A percentile compares a stretch with the other conserved stretches of the same genome.
These are phyloP conservation scores for Pongo pygmaeus DNA, from an alignment of 2,113 vertebrate genomes.

Conservation along the genomic window DNA sequence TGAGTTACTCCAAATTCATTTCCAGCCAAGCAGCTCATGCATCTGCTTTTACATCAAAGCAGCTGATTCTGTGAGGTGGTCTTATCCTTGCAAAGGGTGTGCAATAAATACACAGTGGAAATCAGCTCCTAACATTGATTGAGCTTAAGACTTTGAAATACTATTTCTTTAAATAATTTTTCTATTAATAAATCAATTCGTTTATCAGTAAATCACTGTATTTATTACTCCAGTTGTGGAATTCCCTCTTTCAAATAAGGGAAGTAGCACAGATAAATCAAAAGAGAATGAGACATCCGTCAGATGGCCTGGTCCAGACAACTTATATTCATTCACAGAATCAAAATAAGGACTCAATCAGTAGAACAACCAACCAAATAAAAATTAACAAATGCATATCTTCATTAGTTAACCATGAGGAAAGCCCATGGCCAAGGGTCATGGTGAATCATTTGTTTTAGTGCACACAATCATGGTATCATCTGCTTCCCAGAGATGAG, in stretches of 20 bases:
- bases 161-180: not conserved
- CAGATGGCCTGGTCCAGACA: not conserved
- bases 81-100: not conserved
- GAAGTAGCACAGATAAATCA: not conserved
- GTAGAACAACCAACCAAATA: not conserved
- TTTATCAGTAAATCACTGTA: not conserved
- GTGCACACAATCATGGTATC: fast-evolving
- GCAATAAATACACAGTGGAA: not conserved
- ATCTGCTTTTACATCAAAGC: not conserved
- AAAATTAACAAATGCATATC: not conserved
- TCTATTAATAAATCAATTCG: not conserved
- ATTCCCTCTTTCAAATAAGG: not conserved
- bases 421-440: not conserved
- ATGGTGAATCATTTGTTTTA: not conserved
- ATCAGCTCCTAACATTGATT: not conserved
- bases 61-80: not conserved
- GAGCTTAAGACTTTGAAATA: not conserved
- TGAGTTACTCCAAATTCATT: not conserved
- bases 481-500: not conserved
- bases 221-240: not conserved
- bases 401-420: not conserved
- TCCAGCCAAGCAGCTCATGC: not conserved
- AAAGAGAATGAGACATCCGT: not conserved
- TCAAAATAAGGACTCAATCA: not conserved
- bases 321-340: not conserved